A percentile compares a stretch with the other conserved stretches of the same genome.
Evolutionary conservation across 2,113 vertebrate genomes (phyloP).

Genomic region (Melierax canorus): DNA sequence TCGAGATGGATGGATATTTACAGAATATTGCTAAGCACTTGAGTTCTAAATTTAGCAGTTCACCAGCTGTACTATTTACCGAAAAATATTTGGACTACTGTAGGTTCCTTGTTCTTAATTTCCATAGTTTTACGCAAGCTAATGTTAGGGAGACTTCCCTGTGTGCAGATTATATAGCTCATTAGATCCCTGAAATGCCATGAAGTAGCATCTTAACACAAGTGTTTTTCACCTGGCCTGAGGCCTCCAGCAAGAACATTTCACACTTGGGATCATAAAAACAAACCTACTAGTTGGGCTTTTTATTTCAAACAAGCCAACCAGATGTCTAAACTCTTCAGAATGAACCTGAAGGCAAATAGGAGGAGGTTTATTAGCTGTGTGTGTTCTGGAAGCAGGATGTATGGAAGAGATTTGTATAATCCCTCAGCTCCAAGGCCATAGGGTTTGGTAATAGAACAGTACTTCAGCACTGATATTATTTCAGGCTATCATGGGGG

Average conservation of each 20-base stretch:
- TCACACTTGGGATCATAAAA: slow-evolving; percentile 7
- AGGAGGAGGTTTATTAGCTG: slow-evolving; percentile 30
- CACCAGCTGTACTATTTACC: slow-evolving; percentile 24
- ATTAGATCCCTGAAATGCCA: not conserved
- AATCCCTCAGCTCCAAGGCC: not conserved
- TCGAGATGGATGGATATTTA: not conserved
- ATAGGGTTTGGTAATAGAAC: not conserved
- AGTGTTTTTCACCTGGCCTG: slow-evolving; percentile 15
- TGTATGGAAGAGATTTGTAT: slow-evolving; percentile 1
- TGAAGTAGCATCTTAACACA: not conserved
- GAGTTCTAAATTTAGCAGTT: slow-evolving; percentile 28
- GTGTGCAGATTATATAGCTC: not conserved
- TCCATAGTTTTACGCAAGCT: not conserved
- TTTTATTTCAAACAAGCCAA: slow-evolving; percentile 7
- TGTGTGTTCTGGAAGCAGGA: slow-evolving; percentile 18
- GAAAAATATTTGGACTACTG: not conserved
- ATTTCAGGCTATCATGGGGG: not conserved
- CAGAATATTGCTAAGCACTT: not conserved
- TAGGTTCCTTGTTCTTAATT: not conserved
- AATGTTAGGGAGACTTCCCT: not conserved
- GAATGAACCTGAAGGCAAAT: slow-evolving; percentile 12
- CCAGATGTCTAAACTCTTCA: slow-evolving; percentile 8
- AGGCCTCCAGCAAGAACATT: not conserved
- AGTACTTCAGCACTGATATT: not conserved
- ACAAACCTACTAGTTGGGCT: not conserved